Evolutionary conservation across 2,888 invertebrate species (phyloP).

Genomic region (Spialia ferax): DNA sequence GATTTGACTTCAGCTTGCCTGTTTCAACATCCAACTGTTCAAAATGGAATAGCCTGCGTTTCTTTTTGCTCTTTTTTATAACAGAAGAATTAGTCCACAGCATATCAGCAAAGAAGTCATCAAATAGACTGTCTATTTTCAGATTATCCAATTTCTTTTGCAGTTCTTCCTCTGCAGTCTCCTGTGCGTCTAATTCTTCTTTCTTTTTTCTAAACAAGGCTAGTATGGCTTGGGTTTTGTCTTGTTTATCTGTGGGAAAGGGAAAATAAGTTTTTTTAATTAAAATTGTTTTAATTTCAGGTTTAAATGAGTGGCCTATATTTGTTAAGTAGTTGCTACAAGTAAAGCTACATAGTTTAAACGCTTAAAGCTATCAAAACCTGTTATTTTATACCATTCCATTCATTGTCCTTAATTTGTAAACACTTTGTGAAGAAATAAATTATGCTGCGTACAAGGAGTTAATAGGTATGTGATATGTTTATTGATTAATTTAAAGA

Average conservation of each 20-base stretch:
- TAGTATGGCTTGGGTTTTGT: slow-evolving; percentile 62
- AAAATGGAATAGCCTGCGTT: slow-evolving; percentile 66
- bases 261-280: no score
- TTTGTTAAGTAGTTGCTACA: no score
- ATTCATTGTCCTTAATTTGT: no score
- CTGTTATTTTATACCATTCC: no score
- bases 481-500: no score
- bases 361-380: no score
- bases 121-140: slow-evolving; percentile 68
- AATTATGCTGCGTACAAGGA: no score
- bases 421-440: no score
- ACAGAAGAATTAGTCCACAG: slow-evolving; percentile 68
- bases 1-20: slow-evolving; percentile 73
- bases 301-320: no score
- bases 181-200: slow-evolving; percentile 64
- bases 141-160: slow-evolving; percentile 65
- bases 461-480: no score
- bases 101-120: slow-evolving; percentile 77
- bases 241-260: slow-evolving; percentile 65
- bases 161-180: slow-evolving; percentile 61
- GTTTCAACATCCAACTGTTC: slow-evolving; percentile 71
- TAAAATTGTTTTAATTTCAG: no score
- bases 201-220: slow-evolving; percentile 70
- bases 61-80: slow-evolving; percentile 60
- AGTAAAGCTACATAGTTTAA: no score